Base-by-base conservation (phyloP, 2,888 invertebrate genomes). In the Drosophila ezoana region DNA sequence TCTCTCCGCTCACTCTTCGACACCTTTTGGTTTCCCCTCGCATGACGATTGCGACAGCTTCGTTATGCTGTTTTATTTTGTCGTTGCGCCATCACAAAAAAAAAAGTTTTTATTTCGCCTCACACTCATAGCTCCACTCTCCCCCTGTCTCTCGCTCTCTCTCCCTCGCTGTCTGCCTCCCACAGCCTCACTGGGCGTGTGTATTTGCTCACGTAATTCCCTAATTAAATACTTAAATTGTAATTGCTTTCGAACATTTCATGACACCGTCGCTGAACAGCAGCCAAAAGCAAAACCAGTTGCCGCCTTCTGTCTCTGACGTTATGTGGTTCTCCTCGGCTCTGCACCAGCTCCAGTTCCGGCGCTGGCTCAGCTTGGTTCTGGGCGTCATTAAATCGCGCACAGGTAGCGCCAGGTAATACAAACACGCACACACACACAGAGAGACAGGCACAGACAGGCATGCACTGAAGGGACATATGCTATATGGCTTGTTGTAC, bases 211-310 rank as follows among this genome's bases (percentile, higher is more conserved):
- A 84, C 88, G 88, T 86, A 84, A 84, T 88, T 86, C 73, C 84
- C 85, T 85, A 85, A 85, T 85, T 85, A 85, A 89, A 89, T 89
- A 89, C 89, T 87, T 85, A 85, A 85, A 85, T 87, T 89, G 85
- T 85, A 89, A 85, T 85, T 89, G 85, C 85, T 89, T 89, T 89
- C 89, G 87, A 85, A 86, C 81, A 66, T 72, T 83, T 73, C 78
- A 72, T 54, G 86, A 71, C 67, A 66, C 66, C 44, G 35, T 14
- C 35, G 45, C 52, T 38, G 48, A 28, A 13, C 40, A 38, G 41
- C 20, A 28, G 45, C 44, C 33, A 41, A 16, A 11, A 37, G 28
- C 41, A 48, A 40, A 33, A 28, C 47, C 48, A 52, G 63, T 48
- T 61, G 56, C 63, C 56, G 63, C 32, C 40, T 28, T 28, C 28